Conservation (phyloP, 2,113 vertebrate species). For the Pan troglodytes region NHGRI_mPanTro3-v2.1_pri NC_072413.2:97026001-97026500, state of each 20-base stretch:
- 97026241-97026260: background rate
- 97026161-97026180: too few species aligned
- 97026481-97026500: background rate
- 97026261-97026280: background rate
- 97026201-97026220: rapidly evolving
- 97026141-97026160: background rate
- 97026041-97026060: rapidly evolving
- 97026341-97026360: background rate
- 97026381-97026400: background rate
- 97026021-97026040: background rate
- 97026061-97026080: rapidly evolving
- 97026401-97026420: background rate
- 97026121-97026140: background rate
- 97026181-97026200: background rate
- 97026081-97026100: background rate
- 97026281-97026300: background rate
- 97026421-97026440: background rate
- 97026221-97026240: background rate
- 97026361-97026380: background rate
- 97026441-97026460: background rate
- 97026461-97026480: background rate
- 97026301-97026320: background rate
- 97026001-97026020: rapidly evolving
- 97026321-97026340: rapidly evolving
- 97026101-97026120: background rate